Conservation (phyloP, 2,888 invertebrate genomes). For the Liposcelis brunnea region DNA sequence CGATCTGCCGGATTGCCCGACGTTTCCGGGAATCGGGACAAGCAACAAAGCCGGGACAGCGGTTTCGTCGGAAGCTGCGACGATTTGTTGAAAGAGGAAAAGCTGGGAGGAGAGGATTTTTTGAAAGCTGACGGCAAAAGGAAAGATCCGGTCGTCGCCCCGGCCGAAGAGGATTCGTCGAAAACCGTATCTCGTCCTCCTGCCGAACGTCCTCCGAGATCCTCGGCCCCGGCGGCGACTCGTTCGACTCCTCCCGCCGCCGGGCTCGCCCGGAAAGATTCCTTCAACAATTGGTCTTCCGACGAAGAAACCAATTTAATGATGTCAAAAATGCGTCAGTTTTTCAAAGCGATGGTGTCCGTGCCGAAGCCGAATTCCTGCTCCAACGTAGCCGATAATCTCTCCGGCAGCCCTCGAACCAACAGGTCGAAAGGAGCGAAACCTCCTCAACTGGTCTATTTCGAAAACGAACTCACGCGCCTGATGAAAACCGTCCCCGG, state of each 20-base stretch:
- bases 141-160: neutral
- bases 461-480: slow-evolving; percentile 75
- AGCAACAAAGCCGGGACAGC: slow-evolving; percentile 71
- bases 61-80: slow-evolving; percentile 81
- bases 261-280: slow-evolving; percentile 63
- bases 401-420: slow-evolving; percentile 23
- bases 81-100: slow-evolving; percentile 51
- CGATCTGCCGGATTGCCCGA: slow-evolving; percentile 32
- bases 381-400: slow-evolving; percentile 22
- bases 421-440: slow-evolving; percentile 33
- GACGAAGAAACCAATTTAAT: slow-evolving; percentile 87
- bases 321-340: slow-evolving; percentile 89
- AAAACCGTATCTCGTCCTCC: no score
- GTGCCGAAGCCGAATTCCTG: slow-evolving; percentile 40
- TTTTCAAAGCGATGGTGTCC: slow-evolving; percentile 81
- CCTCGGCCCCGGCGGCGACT: neutral
- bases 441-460: slow-evolving; percentile 72
- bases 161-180: neutral
- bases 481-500: slow-evolving; percentile 88
- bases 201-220: neutral
- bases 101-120: slow-evolving; percentile 8
- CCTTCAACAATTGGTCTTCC: slow-evolving; percentile 86
- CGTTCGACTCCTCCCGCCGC: slow-evolving; percentile 35
- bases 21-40: slow-evolving; percentile 33
- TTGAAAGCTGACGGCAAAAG: slow-evolving; percentile 8